Percentiles rank a stretch among this genome's conserved stretches.
Conservation (phyloP, 1,140 invertebrate species). For the Trichonephila clavipes region DNA sequence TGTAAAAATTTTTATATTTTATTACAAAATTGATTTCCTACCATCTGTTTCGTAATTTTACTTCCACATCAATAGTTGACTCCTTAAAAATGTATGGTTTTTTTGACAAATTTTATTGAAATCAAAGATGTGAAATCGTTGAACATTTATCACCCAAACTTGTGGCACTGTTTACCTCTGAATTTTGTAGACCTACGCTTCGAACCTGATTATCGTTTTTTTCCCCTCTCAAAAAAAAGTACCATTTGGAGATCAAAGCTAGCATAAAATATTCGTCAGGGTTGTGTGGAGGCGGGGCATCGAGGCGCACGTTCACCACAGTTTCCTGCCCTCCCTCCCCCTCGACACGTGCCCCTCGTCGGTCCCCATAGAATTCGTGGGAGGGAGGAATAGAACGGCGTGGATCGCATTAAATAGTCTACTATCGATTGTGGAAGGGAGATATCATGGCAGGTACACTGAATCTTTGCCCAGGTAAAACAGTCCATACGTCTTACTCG, state of each 20-base stretch:
- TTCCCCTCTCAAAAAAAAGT: not conserved
- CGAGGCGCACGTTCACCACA: not conserved
- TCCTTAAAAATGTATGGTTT: too few species aligned
- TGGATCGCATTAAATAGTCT: not conserved
- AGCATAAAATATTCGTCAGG: slow-evolving; percentile 18
- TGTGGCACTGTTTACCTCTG: not conserved
- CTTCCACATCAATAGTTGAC: too few species aligned
- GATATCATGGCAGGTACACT: not conserved
- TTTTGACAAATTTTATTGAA: too few species aligned
- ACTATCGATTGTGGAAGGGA: not conserved
- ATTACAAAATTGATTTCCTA: too few species aligned
- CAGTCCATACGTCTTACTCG: too few species aligned
- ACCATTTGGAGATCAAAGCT: not conserved
- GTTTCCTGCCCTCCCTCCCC: not conserved
- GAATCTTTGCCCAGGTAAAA: too few species aligned
- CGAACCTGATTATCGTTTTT: not conserved
- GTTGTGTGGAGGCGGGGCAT: not conserved
- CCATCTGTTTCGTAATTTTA: too few species aligned
- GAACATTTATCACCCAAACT: too few species aligned
- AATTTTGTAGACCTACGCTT: not conserved
- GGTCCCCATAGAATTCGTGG: not conserved
- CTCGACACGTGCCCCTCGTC: not conserved
- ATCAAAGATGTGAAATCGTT: too few species aligned
- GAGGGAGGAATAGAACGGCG: not conserved
- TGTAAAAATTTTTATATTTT: too few species aligned